phyloP scores from a whole-genome alignment of 2,888 invertebrate genomes.

The Villa cingulata region DNA sequence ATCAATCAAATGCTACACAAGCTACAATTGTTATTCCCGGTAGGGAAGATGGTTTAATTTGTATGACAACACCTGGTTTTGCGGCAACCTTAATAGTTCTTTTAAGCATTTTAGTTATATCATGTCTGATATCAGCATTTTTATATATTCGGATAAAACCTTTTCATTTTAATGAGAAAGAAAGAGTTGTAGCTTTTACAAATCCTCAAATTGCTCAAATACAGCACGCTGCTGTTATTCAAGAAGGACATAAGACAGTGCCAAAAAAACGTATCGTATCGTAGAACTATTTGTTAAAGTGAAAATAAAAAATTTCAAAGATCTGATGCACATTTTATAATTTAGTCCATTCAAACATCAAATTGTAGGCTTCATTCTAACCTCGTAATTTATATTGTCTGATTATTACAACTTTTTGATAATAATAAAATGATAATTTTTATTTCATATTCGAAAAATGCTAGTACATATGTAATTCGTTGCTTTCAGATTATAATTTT shows the following conservation, averaged over 20 bases:
- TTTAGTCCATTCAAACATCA: too few species aligned
- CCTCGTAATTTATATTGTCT: too few species aligned
- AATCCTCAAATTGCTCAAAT: constrained; percentile 30
- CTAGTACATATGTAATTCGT: too few species aligned
- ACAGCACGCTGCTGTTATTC: constrained; percentile 17
- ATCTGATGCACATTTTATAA: too few species aligned
- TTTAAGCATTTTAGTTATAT: constrained; percentile 66
- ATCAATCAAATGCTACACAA: constrained; percentile 44
- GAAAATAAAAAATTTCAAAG: too few species aligned
- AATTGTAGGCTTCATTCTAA: too few species aligned
- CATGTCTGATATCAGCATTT: constrained; percentile 75
- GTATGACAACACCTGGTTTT: constrained; percentile 91
- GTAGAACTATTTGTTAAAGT: too few species aligned
- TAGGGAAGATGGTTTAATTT: constrained; percentile 57
- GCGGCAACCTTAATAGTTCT: constrained; percentile 73
- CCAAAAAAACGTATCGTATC: constrained; percentile 25
- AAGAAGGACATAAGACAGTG: constrained; percentile 23
- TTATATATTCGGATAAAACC: constrained; percentile 69
- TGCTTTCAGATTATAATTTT: too few species aligned
- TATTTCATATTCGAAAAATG: too few species aligned
- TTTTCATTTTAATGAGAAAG: constrained; percentile 41
- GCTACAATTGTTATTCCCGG: constrained; percentile 60
- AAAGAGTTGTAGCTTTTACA: constrained; percentile 32
- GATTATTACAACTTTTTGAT: too few species aligned
- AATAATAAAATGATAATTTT: too few species aligned